Base-by-base conservation (phyloP, 2,113 vertebrate genomes). In the Lasiurus borealis region DNA sequence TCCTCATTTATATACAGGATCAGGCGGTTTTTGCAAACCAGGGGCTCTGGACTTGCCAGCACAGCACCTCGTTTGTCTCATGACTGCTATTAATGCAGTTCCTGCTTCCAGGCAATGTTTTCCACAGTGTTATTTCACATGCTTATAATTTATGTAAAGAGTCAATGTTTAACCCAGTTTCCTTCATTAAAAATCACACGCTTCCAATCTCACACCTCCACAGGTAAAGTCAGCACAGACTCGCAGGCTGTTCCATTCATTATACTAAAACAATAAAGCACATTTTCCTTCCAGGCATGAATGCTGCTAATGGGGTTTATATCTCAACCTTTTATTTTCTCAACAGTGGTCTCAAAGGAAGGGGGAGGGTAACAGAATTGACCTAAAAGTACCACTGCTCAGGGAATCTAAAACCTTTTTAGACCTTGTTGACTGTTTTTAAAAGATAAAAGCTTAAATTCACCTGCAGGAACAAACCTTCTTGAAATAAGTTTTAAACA, bases 131-230 rank as follows among this genome's bases (percentile, higher is more conserved):
- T 69, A 69, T 86, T 92, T 93, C 50, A 73, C 57, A 69, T 72
- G 85, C 36, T 90, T 84, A 54, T 93, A 93, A 94, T 91, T 93
- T 87, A 69, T 44, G 23, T 40, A 76, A 93, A 73, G 9, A 36
- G 59, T 82, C 36, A 93, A 88, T 83, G 64, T 29, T 95, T 94
- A 93, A 96, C 80, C 50, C 54, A 84, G 72, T 92, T 93, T 87
- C 82, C 40, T 78, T 73, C 87, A 85, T 92, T 94, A 96, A 73
- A 92, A 97, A 68, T 19, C 36, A 88, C 75, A 81, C 69, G 52
- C 40, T 93, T 59, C 94, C 91, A 93, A 85, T 82, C n/a, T 94
- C 78, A 77, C 54, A 34, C 36, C 93, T 92, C 16, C 44, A 59
- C 82, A 72, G 19, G 71, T 14, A 96, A 82, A 82, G 25, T 3